A percentile compares a stretch with the other conserved stretches of the same genome.
Conservation (phyloP, 2,113 vertebrate genomes). For the Oxyura jamaicensis region DNA sequence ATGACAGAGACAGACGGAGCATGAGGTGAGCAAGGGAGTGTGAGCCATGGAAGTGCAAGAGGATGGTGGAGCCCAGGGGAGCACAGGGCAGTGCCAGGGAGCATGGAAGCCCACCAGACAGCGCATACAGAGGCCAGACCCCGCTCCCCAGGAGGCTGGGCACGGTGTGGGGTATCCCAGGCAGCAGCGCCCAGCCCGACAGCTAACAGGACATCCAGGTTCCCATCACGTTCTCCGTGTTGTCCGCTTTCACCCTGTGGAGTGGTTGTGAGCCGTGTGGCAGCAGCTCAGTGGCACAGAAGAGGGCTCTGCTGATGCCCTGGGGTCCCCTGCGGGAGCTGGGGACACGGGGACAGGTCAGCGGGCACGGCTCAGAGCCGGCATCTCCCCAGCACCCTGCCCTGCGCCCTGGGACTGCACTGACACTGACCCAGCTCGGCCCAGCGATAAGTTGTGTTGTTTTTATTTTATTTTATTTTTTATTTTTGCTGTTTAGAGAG, state of each 20-base stretch:
- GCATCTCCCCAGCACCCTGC: too few relatives aligned
- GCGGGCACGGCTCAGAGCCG: too few relatives aligned
- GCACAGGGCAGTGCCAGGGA: not conserved
- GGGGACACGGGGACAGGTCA: too few relatives aligned
- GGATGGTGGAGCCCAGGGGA: fast-evolving
- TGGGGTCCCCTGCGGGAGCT: too few relatives aligned
- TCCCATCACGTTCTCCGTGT: too few relatives aligned
- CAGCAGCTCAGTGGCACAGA: too few relatives aligned
- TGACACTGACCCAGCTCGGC: not conserved
- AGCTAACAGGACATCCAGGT: not conserved
- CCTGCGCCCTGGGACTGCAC: too few relatives aligned
- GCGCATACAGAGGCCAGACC: not conserved
- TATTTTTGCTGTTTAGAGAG: slow-evolving; percentile 7
- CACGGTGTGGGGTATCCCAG: not conserved
- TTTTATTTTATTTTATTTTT: not conserved
- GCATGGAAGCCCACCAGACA: not conserved
- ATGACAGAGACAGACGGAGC: not conserved
- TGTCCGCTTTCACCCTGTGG: too few relatives aligned
- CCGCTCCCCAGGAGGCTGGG: not conserved
- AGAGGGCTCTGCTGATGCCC: too few relatives aligned
- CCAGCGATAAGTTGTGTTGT: not conserved
- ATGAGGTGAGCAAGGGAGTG: not conserved
- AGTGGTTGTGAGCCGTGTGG: too few relatives aligned
- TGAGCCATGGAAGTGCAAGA: not conserved
- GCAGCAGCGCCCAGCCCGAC: fast-evolving